Evolutionary conservation across 92 coral and sea anemone genomes (phyloP), one percentile per base, ranked within the genome.

Genomic region (Phenganax marumi): DNA sequence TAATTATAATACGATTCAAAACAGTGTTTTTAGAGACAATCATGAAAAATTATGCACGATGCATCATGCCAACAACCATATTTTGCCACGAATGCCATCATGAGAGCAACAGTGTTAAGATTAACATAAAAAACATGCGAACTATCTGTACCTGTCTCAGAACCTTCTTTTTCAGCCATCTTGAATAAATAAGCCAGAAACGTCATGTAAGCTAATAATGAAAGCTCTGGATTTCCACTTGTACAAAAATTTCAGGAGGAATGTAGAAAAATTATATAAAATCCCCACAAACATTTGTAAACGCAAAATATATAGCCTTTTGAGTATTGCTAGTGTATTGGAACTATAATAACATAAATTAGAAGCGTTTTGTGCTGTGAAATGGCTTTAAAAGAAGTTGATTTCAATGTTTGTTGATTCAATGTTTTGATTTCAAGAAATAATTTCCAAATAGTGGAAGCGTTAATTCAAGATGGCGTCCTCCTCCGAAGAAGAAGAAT

Each of bases 211-310:
- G 19, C 80, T 24, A 52, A 77, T 68, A 58, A 26, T 49, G 33
- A 13, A 18, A 53, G 82, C 82, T 18, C 9, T 52, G 50, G 52
- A 56, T 21, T 55, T 81, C 87, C 50, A 77, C 93, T 90, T 75
- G 3, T 56, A 43, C 5, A 33, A 33, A 33, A 33, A 33, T 33
- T 33, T 33, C 43, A 33, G 43, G 43, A 2, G 43, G 5, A 33
- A 33, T 5, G 2, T 33, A 5, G 5, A 33, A 5, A 33, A 33
- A 33, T 33, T 33, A 1, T 5, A 33, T 1, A 33, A 33, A 33
- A 33, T 33, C 43, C n/a, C n/a, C n/a, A n/a, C n/a, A n/a, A n/a
- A 33, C 5, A 1, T 33, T 33, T 33, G 2, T 33, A 33, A 33
- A 33, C 0, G 3, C 5, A 33, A 33, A 33, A 33, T 1, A 33